These are phyloP conservation scores for Dendrocopos noguchii DNA, from an alignment of 2,113 vertebrate species.

Conservation along the genomic window DNA sequence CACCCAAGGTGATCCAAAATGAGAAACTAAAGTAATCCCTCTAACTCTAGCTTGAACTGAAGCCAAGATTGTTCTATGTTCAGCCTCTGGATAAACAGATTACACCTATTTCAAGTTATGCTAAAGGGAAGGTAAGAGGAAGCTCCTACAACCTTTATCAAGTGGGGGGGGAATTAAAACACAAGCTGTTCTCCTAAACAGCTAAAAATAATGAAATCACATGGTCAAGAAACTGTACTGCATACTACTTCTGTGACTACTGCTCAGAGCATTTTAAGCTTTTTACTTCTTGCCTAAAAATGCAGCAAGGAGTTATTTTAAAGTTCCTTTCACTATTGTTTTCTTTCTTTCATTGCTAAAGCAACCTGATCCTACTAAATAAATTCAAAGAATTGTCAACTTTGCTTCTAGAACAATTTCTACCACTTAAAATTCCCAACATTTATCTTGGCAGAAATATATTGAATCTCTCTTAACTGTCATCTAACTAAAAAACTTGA, in stretches of 20 bases:
- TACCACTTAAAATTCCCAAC: neutral
- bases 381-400: neutral
- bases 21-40: conserved; percentile 13
- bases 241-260: neutral
- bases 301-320: neutral
- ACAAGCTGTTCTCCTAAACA: neutral
- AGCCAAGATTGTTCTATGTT: neutral
- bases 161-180: neutral
- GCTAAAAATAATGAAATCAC: neutral
- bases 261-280: neutral
- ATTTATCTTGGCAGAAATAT: neutral
- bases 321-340: neutral
- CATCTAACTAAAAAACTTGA: neutral
- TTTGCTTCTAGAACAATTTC: neutral
- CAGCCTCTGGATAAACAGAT: conserved; percentile 25
- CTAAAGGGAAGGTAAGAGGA: neutral
- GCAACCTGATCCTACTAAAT: neutral
- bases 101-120: neutral
- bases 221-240: neutral
- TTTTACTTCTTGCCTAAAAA: neutral
- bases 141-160: neutral
- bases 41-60: neutral
- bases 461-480: neutral
- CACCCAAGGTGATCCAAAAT: neutral
- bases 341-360: neutral